phyloP scores from a whole-genome alignment of 2,113 vertebrate species.

The Lates calcarifer region DNA sequence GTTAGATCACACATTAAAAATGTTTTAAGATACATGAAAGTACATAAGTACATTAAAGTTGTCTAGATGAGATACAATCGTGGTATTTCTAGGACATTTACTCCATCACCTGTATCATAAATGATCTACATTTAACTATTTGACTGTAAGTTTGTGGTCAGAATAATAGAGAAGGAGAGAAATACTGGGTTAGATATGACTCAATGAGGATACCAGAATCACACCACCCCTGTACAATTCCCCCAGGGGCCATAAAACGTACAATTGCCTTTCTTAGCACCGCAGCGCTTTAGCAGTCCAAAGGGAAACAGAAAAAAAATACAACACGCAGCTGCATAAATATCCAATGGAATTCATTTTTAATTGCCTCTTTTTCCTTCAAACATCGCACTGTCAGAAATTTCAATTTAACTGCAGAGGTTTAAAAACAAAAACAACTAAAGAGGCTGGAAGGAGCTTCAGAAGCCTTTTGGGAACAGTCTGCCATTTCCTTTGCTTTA shows the following conservation, averaged over 20 bases:
- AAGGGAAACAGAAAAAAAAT: constrained; percentile 1
- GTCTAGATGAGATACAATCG: background rate
- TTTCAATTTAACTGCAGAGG: constrained; percentile 52
- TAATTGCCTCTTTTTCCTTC: constrained; percentile 61
- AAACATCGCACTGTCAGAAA: constrained; percentile 44
- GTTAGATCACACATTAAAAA: too few relatives aligned
- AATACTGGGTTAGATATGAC: too few relatives aligned
- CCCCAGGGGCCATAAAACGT: constrained; percentile 20
- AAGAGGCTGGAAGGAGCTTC: constrained; percentile 41
- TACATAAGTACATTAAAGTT: too few relatives aligned
- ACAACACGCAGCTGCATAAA: constrained; percentile 65
- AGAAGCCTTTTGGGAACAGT: constrained; percentile 37
- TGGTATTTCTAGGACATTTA: background rate
- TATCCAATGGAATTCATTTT: constrained; percentile 61
- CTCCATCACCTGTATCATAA: background rate
- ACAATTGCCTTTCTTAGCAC: constrained; percentile 35
- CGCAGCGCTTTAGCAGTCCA: background rate
- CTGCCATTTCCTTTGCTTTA: constrained; percentile 24
- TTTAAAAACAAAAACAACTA: constrained; percentile 43
- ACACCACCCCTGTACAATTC: background rate
- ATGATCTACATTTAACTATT: background rate
- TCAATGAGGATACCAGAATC: constrained; percentile 33
- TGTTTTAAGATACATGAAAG: too few relatives aligned
- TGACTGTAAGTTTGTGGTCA: background rate
- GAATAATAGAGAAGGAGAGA: background rate